phyloP scores from a whole-genome alignment of 1,140 invertebrate species.

The Drosophila azteca region DNA sequence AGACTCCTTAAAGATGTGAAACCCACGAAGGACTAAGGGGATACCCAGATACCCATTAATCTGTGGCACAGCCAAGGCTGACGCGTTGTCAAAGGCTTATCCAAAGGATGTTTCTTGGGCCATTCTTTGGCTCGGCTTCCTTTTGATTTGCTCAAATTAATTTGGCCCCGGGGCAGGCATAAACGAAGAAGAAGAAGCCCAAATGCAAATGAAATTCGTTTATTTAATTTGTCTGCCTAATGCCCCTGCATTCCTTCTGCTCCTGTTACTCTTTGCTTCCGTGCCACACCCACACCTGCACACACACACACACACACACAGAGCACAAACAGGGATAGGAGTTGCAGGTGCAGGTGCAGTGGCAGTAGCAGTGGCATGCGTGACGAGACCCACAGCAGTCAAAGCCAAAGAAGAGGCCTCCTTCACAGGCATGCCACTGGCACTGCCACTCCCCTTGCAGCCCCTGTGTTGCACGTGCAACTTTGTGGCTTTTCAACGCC shows the following conservation, averaged over 20 bases:
- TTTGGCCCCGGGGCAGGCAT: slow-evolving; percentile 24
- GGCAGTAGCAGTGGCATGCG: slow-evolving; percentile 27
- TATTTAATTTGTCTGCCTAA: slow-evolving; percentile 46
- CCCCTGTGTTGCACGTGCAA: slow-evolving; percentile 38
- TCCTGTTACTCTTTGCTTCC: neutral
- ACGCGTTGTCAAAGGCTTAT: too few relatives aligned
- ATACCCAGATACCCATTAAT: too few relatives aligned
- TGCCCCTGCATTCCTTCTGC: neutral
- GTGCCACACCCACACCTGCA: slow-evolving; percentile 1
- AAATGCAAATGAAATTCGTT: slow-evolving; percentile 52
- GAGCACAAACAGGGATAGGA: too few relatives aligned
- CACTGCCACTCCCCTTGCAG: neutral
- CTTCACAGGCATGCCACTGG: slow-evolving; percentile 3
- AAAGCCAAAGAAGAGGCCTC: slow-evolving; percentile 7
- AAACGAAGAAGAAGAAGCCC: slow-evolving; percentile 20
- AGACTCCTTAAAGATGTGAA: too few relatives aligned
- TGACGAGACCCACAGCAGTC: slow-evolving; percentile 35
- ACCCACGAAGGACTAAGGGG: too few relatives aligned
- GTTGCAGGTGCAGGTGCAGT: slow-evolving; percentile 17
- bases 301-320: neutral
- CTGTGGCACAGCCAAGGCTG: too few relatives aligned
- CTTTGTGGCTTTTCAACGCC: slow-evolving; percentile 65
- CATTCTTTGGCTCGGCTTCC: slow-evolving; percentile 20
- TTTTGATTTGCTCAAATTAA: slow-evolving; percentile 41
- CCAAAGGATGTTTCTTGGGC: slow-evolving; percentile 22